Conservation (phyloP, 2,113 vertebrate species). For the Elephas maximus region DNA sequence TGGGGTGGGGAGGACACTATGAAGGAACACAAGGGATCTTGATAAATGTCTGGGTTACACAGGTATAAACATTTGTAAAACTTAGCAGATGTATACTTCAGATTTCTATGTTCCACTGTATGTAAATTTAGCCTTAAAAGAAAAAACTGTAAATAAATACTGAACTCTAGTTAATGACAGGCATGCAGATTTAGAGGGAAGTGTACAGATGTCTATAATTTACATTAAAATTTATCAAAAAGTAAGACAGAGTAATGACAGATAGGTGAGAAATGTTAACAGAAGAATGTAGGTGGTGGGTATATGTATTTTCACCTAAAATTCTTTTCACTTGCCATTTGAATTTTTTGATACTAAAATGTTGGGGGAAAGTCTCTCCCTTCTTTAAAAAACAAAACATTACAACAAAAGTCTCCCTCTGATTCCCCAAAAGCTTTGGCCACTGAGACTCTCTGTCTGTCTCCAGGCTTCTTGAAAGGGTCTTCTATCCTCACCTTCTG, state of each 20-base stretch:
- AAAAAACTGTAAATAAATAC: background rate
- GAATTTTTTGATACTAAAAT: background rate
- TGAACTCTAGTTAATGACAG: background rate
- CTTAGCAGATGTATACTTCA: background rate
- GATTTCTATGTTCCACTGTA: background rate
- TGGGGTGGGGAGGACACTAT: rapidly evolving
- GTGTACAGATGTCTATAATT: background rate
- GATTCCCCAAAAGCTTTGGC: background rate
- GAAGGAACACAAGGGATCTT: background rate
- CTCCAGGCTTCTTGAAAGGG: background rate
- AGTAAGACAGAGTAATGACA: background rate
- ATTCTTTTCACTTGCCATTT: background rate
- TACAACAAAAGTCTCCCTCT: no score
- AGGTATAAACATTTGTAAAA: background rate
- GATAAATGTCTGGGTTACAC: background rate
- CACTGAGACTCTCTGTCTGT: background rate
- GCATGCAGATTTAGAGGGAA: background rate
- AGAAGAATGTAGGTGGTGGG: background rate
- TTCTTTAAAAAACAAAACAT: background rate
- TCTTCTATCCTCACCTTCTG: background rate
- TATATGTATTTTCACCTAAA: background rate
- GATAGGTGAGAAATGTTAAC: background rate
- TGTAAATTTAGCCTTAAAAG: constrained; percentile 3
- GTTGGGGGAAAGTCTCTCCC: background rate
- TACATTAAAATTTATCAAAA: constrained; percentile 2